These are phyloP conservation scores for Babylonia areolata DNA, from an alignment of 1,140 invertebrate species.

Conservation along the genomic window DNA sequence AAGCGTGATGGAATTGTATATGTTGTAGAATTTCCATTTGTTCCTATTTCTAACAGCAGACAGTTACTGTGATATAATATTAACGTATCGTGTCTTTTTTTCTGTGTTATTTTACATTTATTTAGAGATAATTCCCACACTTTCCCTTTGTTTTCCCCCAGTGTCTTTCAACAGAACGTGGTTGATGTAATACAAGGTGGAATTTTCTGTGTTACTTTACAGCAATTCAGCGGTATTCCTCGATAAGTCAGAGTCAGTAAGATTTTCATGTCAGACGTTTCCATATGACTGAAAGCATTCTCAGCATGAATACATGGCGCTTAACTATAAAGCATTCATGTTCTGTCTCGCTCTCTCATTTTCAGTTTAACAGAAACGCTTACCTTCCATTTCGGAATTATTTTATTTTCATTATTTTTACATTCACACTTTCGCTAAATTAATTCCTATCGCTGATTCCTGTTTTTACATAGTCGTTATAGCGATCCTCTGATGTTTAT, in stretches of 20 bases:
- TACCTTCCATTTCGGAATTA: neutral
- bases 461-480: neutral
- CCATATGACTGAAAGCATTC: neutral
- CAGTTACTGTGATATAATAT: no score
- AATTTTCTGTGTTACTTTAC: neutral
- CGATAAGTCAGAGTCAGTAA: slow-evolving; percentile 20
- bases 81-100: no score
- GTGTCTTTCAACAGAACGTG: no score
- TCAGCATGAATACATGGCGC: neutral
- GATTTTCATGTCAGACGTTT: neutral
- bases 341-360: neutral
- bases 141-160: no score
- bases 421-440: neutral
- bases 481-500: neutral
- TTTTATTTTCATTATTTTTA: neutral
- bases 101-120: no score
- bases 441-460: neutral
- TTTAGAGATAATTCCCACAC: no score
- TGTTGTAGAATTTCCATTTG: no score
- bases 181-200: no score
- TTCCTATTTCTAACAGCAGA: no score
- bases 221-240: neutral
- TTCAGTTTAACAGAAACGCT: neutral
- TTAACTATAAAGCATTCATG: neutral
- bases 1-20: no score